These are phyloP conservation scores for Theristicus caerulescens DNA, from an alignment of 2,113 vertebrate genomes.

Conservation along the genomic window DNA sequence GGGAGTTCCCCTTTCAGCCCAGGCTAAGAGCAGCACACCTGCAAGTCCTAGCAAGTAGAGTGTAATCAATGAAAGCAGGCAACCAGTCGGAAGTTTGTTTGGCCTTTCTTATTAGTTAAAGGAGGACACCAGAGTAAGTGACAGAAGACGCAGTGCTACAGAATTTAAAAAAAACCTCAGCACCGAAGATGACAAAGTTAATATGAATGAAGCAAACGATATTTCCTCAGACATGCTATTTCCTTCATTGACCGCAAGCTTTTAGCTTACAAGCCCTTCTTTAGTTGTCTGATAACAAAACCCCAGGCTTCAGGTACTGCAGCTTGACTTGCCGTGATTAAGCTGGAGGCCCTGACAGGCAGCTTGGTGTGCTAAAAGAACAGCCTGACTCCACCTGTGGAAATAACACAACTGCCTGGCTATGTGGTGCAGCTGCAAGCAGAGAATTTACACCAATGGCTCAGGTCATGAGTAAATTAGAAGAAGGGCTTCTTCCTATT, in stretches of 20 bases:
- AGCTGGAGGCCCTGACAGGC: neutral
- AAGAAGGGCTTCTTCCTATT: neutral
- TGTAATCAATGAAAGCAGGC: neutral
- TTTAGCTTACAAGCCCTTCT: neutral
- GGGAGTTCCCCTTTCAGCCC: neutral
- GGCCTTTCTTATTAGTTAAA: neutral
- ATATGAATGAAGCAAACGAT: neutral
- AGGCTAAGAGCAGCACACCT: neutral
- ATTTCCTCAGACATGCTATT: neutral
- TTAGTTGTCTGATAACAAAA: neutral
- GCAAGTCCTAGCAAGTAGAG: neutral
- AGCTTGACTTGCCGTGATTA: neutral
- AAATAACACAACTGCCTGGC: neutral
- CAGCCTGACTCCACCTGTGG: neutral
- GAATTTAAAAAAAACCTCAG: neutral
- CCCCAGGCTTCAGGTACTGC: neutral
- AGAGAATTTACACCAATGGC: neutral
- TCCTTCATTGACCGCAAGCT: neutral
- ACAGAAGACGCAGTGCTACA: accelerated
- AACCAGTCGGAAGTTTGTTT: neutral
- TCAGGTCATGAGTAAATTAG: neutral
- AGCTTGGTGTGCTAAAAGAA: neutral
- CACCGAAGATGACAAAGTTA: neutral
- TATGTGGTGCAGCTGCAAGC: neutral
- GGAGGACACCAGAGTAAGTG: neutral